Base-by-base conservation (phyloP, 1,140 invertebrate species). In the Drosophila punjabiensis region DNA sequence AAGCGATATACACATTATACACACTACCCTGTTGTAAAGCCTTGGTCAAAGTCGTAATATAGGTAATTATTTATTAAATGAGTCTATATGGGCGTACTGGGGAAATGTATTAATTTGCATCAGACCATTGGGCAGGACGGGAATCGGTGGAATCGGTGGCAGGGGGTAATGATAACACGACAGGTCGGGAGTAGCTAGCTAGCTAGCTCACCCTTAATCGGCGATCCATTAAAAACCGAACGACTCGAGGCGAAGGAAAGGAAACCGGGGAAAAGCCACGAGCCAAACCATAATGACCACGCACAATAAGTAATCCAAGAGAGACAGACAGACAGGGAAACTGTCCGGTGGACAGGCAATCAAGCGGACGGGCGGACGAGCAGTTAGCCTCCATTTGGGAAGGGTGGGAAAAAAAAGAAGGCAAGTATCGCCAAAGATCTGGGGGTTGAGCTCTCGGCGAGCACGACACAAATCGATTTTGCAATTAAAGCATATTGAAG, bases 401-500 rank as follows among this genome's bases (percentile, higher is more conserved):
- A 89, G 32, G 43, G 11, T 11, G 13, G 35, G 24, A 24, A 45
- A 32, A 69, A 76, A 37, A 35, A 30, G 55, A 24, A 76, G 32
- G 64, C 55, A 59, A 69, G 43, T 48, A 71, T 63, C 48, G 56
- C 28, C 55, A 52, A 20, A 61, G 73, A 84, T 80, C 56, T 41
- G 20, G 76, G 55, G 63, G 68, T 85, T 79, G 81, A 48, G 74
- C 30, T 65, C 35, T 58, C 50, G 67, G 47, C 69, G 65, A 65
- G 30, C 85, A 81, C 86, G 79, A 59, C 79, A 76, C 80, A 70
- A 90, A 89, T 89, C 86, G 86, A 89, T 89, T 89, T 89, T 89
- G 87, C 82, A 89, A 89, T 89, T 90, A 89, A 87, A 87, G 76
- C 70, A 61, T 65, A 83, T 87, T 79, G 66, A 76, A 76, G 70